phyloP scores from a whole-genome alignment of 2,113 vertebrate species.

The Trichechus manatus region DNA sequence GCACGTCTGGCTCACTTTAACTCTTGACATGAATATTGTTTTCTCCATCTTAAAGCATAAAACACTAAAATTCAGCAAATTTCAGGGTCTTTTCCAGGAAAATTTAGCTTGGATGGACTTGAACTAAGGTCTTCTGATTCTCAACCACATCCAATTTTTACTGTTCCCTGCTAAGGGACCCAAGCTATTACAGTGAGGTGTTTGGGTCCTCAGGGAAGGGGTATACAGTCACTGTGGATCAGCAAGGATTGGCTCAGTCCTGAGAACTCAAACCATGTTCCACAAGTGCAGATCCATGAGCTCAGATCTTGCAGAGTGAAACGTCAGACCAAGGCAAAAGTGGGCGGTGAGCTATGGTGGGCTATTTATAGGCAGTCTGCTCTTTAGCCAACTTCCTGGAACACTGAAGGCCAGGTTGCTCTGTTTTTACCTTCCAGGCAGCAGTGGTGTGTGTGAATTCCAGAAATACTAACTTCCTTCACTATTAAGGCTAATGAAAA shows the following conservation, averaged over 20 bases:
- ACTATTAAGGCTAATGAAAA: constrained; percentile 61
- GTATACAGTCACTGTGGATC: neutral
- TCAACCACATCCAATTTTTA: neutral
- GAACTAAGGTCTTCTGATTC: neutral
- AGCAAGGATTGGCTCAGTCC: neutral
- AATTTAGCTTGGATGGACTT: neutral
- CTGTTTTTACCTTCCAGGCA: constrained; percentile 38
- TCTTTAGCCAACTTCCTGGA: neutral
- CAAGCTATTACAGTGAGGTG: neutral
- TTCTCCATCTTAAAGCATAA: neutral
- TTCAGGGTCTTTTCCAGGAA: neutral
- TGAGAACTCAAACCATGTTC: neutral
- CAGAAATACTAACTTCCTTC: constrained; percentile 29
- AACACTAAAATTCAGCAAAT: neutral
- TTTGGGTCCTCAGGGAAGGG: constrained; percentile 18
- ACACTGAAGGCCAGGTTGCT: neutral
- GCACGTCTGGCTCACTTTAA: neutral
- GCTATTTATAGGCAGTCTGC: too few relatives aligned
- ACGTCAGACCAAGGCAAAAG: neutral
- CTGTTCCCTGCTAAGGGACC: neutral
- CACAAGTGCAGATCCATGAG: neutral
- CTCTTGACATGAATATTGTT: neutral
- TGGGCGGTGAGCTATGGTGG: neutral
- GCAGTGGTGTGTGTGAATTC: constrained; percentile 12
- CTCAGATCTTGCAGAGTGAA: neutral